These are phyloP conservation scores for Macaca mulatta DNA, from an alignment of 2,113 vertebrate genomes.

Conservation along the genomic window DNA sequence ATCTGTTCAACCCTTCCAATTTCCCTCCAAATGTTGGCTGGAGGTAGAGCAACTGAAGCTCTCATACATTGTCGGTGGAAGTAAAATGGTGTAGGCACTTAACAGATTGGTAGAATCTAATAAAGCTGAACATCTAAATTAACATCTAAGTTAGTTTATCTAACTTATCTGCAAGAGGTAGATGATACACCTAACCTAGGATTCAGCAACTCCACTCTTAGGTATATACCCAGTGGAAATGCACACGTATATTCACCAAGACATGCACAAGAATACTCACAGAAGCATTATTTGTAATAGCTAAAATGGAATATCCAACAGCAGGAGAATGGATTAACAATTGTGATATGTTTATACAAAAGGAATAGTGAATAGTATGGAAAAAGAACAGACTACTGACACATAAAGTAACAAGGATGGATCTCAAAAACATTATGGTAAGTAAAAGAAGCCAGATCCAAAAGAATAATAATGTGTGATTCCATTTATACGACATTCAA, in stretches of 20 bases:
- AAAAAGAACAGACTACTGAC: not conserved
- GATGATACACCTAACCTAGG: not conserved
- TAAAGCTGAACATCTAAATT: not conserved
- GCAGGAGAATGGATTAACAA: not conserved
- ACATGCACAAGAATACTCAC: not conserved
- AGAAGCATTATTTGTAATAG: not conserved
- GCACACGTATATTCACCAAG: not conserved
- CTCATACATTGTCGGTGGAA: not conserved
- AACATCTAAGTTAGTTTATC: no score
- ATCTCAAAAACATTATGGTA: not conserved
- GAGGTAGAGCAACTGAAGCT: not conserved
- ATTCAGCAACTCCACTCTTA: not conserved
- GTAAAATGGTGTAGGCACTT: not conserved
- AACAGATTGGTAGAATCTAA: not conserved
- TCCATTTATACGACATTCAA: not conserved
- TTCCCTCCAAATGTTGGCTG: not conserved
- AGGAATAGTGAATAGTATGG: not conserved
- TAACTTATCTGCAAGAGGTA: no score
- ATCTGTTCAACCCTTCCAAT: no score
- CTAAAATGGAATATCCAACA: slow-evolving; percentile 32
- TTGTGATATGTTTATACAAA: not conserved
- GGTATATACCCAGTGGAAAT: not conserved
- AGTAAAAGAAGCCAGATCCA: not conserved
- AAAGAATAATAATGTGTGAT: slow-evolving; percentile 1
- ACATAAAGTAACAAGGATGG: not conserved